Conservation (phyloP, 2,797 vertebrate genomes). For the Ateles fusciceps region DNA sequence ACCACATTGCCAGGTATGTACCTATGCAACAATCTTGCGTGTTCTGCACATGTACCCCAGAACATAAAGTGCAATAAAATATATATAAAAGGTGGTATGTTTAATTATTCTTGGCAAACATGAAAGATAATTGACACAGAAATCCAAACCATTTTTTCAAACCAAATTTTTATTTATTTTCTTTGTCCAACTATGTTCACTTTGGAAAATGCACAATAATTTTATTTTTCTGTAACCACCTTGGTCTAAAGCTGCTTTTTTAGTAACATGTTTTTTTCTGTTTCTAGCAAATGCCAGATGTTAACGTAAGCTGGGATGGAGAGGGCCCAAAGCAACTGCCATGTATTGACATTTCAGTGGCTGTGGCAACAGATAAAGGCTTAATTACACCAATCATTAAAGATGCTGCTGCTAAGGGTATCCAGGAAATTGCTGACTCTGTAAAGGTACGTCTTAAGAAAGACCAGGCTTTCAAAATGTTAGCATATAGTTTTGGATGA, state of each 20-base stretch:
- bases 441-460: constrained; percentile 87
- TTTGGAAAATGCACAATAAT: not conserved
- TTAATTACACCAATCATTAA: constrained; percentile 96
- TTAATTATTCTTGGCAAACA: not conserved
- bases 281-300: constrained; percentile 93
- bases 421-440: constrained; percentile 92
- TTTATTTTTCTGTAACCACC: constrained; percentile 46
- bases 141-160: constrained; percentile 20
- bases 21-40: too few relatives aligned
- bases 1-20: too few relatives aligned
- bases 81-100: not conserved
- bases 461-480: not conserved
- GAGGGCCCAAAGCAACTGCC: constrained; percentile 89
- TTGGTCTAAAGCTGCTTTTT: constrained; percentile 45
- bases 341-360: constrained; percentile 93
- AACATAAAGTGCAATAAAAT: too few relatives aligned
- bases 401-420: constrained; percentile 92
- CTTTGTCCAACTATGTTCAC: constrained; percentile 31
- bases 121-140: not conserved
- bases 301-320: constrained; percentile 93
- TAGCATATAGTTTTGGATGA: not conserved
- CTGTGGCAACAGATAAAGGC: constrained; percentile 94
- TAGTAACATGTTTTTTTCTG: constrained; percentile 49
- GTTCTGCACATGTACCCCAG: too few relatives aligned
- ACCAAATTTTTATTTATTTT: not conserved